Evolutionary conservation across 2,888 invertebrate genomes (phyloP), one percentile per base, ranked within the genome.

Genomic region (Lucinisca nassula): DNA sequence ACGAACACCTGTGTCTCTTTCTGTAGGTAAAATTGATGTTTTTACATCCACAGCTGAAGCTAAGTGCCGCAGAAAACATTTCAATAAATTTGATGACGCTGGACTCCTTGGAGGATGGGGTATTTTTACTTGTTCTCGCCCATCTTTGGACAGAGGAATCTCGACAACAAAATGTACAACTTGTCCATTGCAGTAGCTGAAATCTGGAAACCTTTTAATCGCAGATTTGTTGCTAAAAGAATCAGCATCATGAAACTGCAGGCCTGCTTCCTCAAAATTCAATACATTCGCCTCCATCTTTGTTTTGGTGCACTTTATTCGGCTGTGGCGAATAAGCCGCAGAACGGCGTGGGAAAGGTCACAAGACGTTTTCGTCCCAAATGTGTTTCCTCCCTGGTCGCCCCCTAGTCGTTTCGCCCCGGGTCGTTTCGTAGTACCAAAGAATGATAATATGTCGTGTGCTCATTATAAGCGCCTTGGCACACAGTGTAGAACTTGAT

Each of bases 41-140:
- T 80, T 83, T 10, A 87, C 78, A 2, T 84, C 83, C 40, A 83
- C 24, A 17, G 77, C 24, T 10, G 77, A 51, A 6, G 83, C 72
- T 8, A 87, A 32, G 12, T 87, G 83, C 21, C 87, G 70, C 77
- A 77, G 73, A n/a, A 87, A 58, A 17, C 61, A 67, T 17, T 77
- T 72, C 3, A 80, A 17, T 4, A 87, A 58, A 77, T 87, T 87
- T 27, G 75, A 67, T 12, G 87, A 73, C 10, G 77, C 58, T 3
- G 87, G 87, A 72, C 80, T 80, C 3, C 77, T 67, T 37, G 77
- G 61, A 8, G 72, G 77, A 27, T 79, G 79, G 21, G 82, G 35
- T 0, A 58, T 80, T 74, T 77, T 83, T 6, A 78, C n/a, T 32
- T 84, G 80, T 24, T 84, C 73, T 35, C 51, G 38, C 17, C 77